phyloP scores from a whole-genome alignment of 2,113 vertebrate genomes.

The Pelecanus crispus region DNA sequence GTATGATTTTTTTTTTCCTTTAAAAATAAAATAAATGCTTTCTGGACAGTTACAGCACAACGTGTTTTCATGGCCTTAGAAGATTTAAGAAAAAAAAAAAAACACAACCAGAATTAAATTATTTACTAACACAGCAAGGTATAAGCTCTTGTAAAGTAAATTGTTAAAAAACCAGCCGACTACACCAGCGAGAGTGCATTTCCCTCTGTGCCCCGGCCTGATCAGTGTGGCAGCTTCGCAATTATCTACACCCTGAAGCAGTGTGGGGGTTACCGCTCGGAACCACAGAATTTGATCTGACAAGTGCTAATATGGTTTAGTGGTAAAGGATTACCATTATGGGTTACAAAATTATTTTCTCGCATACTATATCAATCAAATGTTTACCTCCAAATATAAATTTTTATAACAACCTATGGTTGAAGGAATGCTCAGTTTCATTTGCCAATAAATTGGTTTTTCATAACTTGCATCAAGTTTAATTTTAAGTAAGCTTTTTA shows the following conservation, averaged over 20 bases:
- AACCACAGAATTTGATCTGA: conserved; percentile 12
- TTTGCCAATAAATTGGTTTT: conserved; percentile 89
- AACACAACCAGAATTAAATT: not conserved
- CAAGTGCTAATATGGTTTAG: conserved; percentile 38
- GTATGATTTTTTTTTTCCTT: not conserved
- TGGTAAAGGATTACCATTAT: conserved; percentile 16
- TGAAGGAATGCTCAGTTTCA: conserved; percentile 84
- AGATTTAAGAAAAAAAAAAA: not conserved
- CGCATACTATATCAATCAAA: conserved; percentile 54
- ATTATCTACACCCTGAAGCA: conserved; percentile 27
- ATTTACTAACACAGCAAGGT: conserved; percentile 22
- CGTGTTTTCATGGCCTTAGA: conserved; percentile 35
- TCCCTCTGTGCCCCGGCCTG: not conserved
- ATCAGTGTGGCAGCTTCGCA: conserved; percentile 7
- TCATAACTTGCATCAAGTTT: conserved; percentile 99
- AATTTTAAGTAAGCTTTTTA: conserved; percentile 88
- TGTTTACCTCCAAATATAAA: conserved; percentile 76
- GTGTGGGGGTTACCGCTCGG: not conserved
- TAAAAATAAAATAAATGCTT: not conserved
- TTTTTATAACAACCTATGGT: conserved; percentile 79
- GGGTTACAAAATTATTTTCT: conserved; percentile 31
- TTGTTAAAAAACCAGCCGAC: not conserved
- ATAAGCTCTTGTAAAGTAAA: not conserved
- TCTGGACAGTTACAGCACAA: not conserved
- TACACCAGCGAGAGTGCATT: not conserved